Conservation (phyloP, 2,888 invertebrate genomes). For the Rotaria socialis region DNA sequence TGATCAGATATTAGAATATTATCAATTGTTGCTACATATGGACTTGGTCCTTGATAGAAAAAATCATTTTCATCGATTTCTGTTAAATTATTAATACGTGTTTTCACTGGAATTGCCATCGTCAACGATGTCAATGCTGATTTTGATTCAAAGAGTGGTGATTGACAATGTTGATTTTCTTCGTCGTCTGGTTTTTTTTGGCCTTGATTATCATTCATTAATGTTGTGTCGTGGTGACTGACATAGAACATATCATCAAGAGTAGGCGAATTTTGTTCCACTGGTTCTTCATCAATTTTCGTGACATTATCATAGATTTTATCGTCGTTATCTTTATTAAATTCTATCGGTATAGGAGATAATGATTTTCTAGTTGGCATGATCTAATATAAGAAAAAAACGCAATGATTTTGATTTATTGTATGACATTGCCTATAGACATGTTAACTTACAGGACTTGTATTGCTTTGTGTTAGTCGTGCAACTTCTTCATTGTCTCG, state of each 20-base stretch:
- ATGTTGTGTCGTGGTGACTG: neutral
- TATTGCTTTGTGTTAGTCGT: neutral
- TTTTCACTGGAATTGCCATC: too few species aligned
- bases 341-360: neutral
- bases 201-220: neutral
- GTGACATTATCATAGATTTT: neutral
- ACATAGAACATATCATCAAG: neutral
- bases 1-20: neutral
- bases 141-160: too few species aligned
- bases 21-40: neutral
- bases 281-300: neutral
- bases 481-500: neutral
- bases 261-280: neutral
- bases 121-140: too few species aligned
- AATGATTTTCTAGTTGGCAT: neutral
- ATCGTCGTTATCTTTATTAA: neutral
- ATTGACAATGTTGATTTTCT: neutral
- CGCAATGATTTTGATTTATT: neutral
- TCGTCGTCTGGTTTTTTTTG: neutral
- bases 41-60: neutral
- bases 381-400: neutral
- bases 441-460: neutral
- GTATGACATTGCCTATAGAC: neutral
- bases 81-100: neutral
- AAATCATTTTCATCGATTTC: conserved; percentile 23